Conservation (phyloP, 1,140 invertebrate genomes). For the Pollicipes pollicipes region DNA sequence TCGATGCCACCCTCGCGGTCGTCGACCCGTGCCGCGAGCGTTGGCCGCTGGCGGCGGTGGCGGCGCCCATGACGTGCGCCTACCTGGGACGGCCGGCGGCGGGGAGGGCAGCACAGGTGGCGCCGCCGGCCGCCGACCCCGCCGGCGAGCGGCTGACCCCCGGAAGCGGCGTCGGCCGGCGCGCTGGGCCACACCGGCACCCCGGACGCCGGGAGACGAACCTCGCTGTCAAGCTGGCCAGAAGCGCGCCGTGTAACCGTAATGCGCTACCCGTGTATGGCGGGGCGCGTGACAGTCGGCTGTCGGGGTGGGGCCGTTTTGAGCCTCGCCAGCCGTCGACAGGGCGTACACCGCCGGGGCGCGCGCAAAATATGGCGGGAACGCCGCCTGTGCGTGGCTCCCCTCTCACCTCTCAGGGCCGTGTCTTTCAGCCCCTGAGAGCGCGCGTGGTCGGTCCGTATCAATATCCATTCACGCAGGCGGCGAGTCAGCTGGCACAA, state of each 20-base stretch:
- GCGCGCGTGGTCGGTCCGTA: neutral
- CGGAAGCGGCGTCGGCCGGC: too few relatives aligned
- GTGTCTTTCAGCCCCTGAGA: neutral
- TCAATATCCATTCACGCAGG: neutral
- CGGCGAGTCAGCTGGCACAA: neutral
- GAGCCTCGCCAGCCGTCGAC: neutral
- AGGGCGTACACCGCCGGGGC: too few relatives aligned
- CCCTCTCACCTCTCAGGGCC: neutral
- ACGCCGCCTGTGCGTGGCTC: too few relatives aligned
- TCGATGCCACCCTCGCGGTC: neutral
- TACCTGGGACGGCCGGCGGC: neutral
- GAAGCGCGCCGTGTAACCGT: neutral
- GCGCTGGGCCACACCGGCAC: too few relatives aligned
- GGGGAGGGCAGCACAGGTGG: neutral
- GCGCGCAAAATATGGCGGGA: too few relatives aligned
- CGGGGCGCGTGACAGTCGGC: too few relatives aligned
- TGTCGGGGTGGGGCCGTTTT: neutral
- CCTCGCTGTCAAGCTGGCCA: neutral
- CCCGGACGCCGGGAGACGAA: neutral
- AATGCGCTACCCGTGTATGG: neutral
- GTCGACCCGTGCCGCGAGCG: neutral
- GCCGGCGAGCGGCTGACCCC: neutral
- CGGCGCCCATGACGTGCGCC: neutral
- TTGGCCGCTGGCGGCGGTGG: neutral
- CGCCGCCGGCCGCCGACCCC: neutral